These are phyloP conservation scores for Sigmodon hispidus DNA, from an alignment of 2,113 vertebrate species.

Conservation along the genomic window DNA sequence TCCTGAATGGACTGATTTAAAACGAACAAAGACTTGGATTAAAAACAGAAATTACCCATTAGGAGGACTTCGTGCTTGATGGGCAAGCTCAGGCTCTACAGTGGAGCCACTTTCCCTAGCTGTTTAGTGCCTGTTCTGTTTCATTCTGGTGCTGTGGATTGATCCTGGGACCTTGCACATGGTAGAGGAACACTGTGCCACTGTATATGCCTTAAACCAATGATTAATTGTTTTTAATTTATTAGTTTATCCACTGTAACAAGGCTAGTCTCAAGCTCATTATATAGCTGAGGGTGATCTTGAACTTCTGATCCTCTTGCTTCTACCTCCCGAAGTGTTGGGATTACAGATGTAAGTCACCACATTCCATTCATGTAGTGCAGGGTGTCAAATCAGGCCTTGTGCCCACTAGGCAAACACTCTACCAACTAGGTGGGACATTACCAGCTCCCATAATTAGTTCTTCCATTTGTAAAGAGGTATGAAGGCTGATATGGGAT, in stretches of 20 bases:
- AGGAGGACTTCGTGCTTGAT: background rate
- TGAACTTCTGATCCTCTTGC: background rate
- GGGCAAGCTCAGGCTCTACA: background rate
- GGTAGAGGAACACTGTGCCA: too few species aligned
- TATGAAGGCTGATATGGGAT: constrained; percentile 3
- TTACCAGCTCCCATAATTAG: background rate
- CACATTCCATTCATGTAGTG: background rate
- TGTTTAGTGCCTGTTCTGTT: background rate
- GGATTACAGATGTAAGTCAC: background rate
- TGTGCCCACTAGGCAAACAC: background rate
- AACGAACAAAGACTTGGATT: background rate
- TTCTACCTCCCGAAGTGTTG: background rate
- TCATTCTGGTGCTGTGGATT: background rate
- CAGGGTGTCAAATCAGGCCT: background rate
- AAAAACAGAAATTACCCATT: background rate
- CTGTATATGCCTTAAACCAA: background rate
- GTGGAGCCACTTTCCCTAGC: background rate
- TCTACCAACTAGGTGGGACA: background rate
- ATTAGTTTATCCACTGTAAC: background rate
- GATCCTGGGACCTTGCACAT: background rate
- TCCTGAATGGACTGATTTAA: constrained; percentile 17
- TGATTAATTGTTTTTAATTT: background rate
- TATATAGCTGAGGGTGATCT: background rate
- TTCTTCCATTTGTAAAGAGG: background rate
- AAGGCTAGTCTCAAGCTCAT: background rate